These are phyloP conservation scores for Perognathus longimembris DNA, from an alignment of 2,113 vertebrate species.

Conservation along the genomic window DNA sequence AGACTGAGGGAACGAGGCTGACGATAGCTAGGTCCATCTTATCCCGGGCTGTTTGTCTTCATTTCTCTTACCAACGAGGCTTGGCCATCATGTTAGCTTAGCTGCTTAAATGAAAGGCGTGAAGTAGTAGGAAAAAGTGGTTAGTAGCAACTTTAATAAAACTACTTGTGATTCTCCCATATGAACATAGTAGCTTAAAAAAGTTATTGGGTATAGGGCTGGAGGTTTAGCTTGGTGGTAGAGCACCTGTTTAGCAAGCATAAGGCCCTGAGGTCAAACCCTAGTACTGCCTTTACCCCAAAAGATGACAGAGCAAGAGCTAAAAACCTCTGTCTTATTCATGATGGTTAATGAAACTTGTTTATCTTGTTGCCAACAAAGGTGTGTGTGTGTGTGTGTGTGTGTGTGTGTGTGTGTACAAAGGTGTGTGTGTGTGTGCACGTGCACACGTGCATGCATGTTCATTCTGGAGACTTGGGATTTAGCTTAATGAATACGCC, in stretches of 20 bases:
- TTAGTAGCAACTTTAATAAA: constrained; percentile 18
- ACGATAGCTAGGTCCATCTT: background rate
- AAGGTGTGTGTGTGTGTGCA: background rate
- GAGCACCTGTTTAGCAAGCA: background rate
- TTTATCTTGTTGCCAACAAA: constrained; percentile 46
- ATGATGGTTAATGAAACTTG: background rate
- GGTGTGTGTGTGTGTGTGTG: background rate
- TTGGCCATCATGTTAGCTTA: constrained; percentile 13
- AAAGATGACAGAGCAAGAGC: background rate
- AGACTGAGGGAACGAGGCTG: background rate
- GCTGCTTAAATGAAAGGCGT: constrained; percentile 4
- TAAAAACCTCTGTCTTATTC: constrained; percentile 47
- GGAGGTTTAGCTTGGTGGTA: too few relatives aligned
- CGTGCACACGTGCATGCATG: background rate
- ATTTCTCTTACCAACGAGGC: background rate
- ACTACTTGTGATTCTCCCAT: background rate
- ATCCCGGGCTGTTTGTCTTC: background rate
- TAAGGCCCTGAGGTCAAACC: too few relatives aligned
- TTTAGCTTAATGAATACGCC: constrained; percentile 23
- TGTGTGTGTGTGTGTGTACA: background rate
- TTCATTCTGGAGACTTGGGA: background rate
- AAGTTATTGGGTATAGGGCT: background rate
- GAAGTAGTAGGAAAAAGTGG: background rate
- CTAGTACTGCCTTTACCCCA: background rate
- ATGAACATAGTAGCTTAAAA: constrained; percentile 8